Evolutionary conservation across 2,888 invertebrate genomes (phyloP).

Genomic region (Deilephila elpenor): DNA sequence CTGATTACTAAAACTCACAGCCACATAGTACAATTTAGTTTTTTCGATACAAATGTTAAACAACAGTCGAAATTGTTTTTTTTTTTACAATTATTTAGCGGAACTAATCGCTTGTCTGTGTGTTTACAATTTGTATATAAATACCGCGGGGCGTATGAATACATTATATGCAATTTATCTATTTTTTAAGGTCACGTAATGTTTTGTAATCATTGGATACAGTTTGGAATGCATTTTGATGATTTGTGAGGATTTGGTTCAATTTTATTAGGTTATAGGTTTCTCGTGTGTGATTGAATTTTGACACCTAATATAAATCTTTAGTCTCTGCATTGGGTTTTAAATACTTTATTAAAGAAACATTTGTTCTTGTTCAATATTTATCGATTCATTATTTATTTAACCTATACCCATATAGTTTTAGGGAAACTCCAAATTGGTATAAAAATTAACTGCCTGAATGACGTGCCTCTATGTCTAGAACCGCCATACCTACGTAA

Average conservation of each 20-base stretch:
- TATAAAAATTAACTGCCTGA: too few relatives aligned
- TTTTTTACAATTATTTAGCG: slow-evolving; percentile 17
- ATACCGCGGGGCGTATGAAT: background rate
- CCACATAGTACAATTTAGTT: slow-evolving; percentile 6
- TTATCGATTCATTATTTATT: too few relatives aligned
- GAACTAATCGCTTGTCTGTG: slow-evolving; percentile 20
- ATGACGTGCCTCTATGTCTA: too few relatives aligned
- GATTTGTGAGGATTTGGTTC: background rate
- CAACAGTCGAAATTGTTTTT: slow-evolving; percentile 19
- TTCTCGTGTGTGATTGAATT: too few relatives aligned
- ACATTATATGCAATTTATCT: slow-evolving; percentile 18
- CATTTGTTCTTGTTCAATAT: too few relatives aligned
- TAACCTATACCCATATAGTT: too few relatives aligned
- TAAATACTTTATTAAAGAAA: too few relatives aligned
- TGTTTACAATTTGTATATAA: slow-evolving; percentile 23
- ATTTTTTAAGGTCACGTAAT: background rate
- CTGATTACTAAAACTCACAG: background rate
- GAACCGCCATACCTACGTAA: too few relatives aligned
- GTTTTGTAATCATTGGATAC: background rate
- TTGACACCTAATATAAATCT: too few relatives aligned
- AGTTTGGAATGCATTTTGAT: background rate
- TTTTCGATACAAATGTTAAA: slow-evolving; percentile 19
- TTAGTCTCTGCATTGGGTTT: too few relatives aligned
- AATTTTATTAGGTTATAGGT: background rate
- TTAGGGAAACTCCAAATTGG: too few relatives aligned